Conservation (phyloP, 2,888 invertebrate genomes). For the Acleris emargana region DNA sequence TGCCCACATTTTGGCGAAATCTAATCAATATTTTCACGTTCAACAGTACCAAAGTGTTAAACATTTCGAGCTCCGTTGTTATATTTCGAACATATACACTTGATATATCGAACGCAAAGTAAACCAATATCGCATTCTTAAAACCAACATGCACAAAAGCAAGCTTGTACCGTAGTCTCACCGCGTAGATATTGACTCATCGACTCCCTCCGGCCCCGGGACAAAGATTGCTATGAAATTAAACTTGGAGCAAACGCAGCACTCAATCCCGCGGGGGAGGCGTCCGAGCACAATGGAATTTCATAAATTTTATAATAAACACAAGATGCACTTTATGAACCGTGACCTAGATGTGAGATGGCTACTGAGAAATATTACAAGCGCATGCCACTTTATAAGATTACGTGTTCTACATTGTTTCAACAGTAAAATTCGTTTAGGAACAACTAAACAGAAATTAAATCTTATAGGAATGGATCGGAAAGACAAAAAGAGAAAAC, state of each 20-base stretch:
- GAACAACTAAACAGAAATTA: no score
- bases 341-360: constrained; percentile 25
- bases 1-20: no score
- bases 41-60: no score
- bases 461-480: no score
- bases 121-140: no score
- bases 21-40: no score
- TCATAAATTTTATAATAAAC: constrained; percentile 36
- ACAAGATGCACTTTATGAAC: constrained; percentile 10
- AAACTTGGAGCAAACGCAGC: constrained; percentile 50
- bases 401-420: background rate
- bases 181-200: constrained; percentile 20
- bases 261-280: constrained; percentile 36
- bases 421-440: background rate
- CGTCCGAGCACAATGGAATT: constrained; percentile 27
- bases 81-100: no score
- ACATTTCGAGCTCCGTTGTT: no score
- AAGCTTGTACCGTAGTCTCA: background rate
- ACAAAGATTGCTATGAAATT: constrained; percentile 69
- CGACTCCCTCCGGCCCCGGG: constrained; percentile 42
- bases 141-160: constrained; percentile 4
- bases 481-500: no score
- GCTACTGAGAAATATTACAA: background rate
- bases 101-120: no score
- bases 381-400: background rate